Conservation (phyloP, 2,113 vertebrate species). For the Triplophysa tibetana region DNA sequence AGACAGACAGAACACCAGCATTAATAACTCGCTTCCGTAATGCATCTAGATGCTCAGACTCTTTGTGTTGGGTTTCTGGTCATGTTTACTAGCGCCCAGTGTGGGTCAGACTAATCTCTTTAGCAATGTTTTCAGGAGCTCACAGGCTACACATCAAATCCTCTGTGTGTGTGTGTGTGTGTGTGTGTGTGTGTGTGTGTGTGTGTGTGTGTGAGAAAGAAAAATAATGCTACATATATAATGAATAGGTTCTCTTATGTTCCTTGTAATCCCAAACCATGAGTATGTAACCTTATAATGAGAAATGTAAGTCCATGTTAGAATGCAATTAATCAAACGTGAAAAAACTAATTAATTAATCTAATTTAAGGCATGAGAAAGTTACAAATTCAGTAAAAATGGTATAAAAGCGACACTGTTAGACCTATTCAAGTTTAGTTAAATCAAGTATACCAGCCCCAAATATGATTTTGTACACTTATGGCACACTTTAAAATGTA, state of each 20-base stretch:
- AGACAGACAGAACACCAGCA: slow-evolving; percentile 26
- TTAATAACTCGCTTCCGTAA: not conserved
- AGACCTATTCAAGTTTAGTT: no score
- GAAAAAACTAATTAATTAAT: not conserved
- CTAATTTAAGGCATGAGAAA: not conserved
- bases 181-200: not conserved
- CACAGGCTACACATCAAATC: slow-evolving; percentile 10
- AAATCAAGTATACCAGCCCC: no score
- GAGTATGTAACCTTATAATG: not conserved
- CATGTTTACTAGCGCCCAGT: not conserved
- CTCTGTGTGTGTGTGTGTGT: not conserved
- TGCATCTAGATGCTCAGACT: not conserved
- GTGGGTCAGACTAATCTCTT: slow-evolving; percentile 39
- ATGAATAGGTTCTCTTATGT: not conserved
- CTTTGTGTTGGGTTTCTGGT: not conserved
- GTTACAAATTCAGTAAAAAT: not conserved
- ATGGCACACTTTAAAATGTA: not conserved
- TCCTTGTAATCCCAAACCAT: not conserved
- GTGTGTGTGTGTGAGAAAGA: no score
- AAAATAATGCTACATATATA: not conserved
- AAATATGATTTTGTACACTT: no score
- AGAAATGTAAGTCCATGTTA: not conserved
- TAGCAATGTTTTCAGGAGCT: slow-evolving; percentile 37
- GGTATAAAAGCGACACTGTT: not conserved
- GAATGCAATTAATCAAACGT: not conserved